Evolutionary conservation across 2,113 vertebrate genomes (phyloP).

Genomic region (Oenanthe oenanthe): DNA sequence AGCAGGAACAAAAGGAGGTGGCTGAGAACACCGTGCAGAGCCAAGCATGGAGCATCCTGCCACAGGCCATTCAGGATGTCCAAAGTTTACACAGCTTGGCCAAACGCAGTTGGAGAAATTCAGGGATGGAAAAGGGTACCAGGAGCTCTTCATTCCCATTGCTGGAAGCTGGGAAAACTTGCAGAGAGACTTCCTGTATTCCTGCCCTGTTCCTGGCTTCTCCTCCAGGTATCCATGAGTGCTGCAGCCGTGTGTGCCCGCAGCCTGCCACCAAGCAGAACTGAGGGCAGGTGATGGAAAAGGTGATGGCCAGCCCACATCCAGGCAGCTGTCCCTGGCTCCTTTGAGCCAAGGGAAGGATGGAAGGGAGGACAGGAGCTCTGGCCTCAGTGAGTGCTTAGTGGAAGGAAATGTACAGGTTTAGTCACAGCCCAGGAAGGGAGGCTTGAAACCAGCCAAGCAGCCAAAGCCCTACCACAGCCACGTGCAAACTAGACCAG

Average conservation of each 20-base stretch:
- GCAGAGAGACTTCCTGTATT: not conserved
- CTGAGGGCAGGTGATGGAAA: not conserved
- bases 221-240: not conserved
- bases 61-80: not conserved
- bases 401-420: not conserved
- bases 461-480: not conserved
- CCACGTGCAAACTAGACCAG: not conserved
- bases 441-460: not conserved
- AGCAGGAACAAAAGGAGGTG: not conserved
- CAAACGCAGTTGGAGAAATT: not conserved
- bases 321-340: not conserved
- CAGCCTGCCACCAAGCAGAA: not conserved
- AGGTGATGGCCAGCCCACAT: not conserved
- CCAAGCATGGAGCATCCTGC: fast-evolving
- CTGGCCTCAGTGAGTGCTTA: not conserved
- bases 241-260: fast-evolving
- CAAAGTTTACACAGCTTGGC: not conserved
- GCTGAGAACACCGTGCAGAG: not conserved
- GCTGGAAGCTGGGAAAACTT: not conserved
- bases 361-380: not conserved
- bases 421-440: not conserved
- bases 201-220: not conserved
- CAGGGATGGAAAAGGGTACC: not conserved
- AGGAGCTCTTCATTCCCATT: not conserved
- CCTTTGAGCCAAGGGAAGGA: not conserved